Evolutionary conservation across 1,140 invertebrate species (phyloP).

Genomic region (Solen grandis): DNA sequence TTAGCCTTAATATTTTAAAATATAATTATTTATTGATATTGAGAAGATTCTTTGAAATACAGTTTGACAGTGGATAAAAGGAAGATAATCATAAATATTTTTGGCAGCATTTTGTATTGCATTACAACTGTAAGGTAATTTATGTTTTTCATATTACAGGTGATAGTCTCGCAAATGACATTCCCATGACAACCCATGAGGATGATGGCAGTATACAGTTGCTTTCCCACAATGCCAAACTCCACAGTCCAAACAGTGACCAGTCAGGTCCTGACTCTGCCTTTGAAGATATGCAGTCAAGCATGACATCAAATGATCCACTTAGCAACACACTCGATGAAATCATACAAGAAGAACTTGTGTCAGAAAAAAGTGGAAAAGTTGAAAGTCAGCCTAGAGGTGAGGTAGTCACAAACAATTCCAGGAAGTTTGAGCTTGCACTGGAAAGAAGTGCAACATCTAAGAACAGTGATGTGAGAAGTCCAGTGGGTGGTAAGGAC

Average conservation of each 20-base stretch:
- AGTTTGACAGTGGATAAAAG: background rate
- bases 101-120: no score
- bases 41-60: background rate
- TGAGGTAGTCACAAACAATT: background rate
- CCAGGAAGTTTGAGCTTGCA: conserved; percentile 35
- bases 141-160: background rate
- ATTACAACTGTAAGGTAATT: background rate
- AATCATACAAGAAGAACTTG: conserved; percentile 21
- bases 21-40: background rate
- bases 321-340: conserved; percentile 52
- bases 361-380: conserved; percentile 6
- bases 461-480: conserved; percentile 1
- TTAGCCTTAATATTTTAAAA: background rate
- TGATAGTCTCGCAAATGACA: conserved; percentile 2
- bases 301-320: conserved; percentile 55
- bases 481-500: conserved; percentile 47
- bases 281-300: conserved; percentile 54
- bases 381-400: conserved; percentile 3
- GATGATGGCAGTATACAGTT: conserved; percentile 53
- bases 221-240: conserved; percentile 50
- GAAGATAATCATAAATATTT: no score
- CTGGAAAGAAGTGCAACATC: conserved; percentile 8
- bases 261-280: conserved; percentile 34
- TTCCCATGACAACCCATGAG: conserved; percentile 32
- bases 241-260: conserved; percentile 49